phyloP scores from a whole-genome alignment of 2,113 vertebrate genomes.

The Plectropomus leopardus region DNA sequence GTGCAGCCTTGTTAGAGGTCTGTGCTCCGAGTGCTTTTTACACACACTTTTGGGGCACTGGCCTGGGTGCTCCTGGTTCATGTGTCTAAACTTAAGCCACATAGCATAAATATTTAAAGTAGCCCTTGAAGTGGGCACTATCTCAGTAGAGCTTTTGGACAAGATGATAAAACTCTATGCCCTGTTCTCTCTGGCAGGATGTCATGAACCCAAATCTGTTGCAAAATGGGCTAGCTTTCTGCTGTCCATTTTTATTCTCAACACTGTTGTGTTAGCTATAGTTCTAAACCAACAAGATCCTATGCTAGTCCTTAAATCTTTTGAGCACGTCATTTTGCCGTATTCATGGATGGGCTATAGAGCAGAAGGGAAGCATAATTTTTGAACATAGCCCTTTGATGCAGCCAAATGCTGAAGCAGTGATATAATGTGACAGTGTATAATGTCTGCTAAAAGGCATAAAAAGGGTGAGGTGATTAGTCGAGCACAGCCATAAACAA shows the following conservation, averaged over 20 bases:
- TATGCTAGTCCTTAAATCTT: neutral
- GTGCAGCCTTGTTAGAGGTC: neutral
- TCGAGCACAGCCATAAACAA: neutral
- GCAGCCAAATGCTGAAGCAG: neutral
- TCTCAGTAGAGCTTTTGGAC: constrained; percentile 43
- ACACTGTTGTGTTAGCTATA: neutral
- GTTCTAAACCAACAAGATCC: neutral
- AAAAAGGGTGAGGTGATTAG: neutral
- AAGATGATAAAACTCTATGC: constrained; percentile 40
- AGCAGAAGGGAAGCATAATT: neutral
- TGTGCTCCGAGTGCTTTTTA: constrained; percentile 3
- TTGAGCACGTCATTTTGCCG: neutral
- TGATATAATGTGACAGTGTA: neutral
- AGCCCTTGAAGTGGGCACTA: constrained; percentile 45
- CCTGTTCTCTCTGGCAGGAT: constrained; percentile 29
- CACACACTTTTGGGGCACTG: constrained; percentile 2
- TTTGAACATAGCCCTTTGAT: neutral
- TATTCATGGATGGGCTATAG: neutral
- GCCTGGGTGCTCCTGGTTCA: constrained; percentile 13
- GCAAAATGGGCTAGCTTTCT: constrained; percentile 4
- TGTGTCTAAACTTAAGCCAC: constrained; percentile 49
- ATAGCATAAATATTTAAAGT: constrained; percentile 63
- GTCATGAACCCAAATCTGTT: constrained; percentile 41
- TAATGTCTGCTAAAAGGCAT: neutral
- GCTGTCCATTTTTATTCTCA: neutral